Base-by-base conservation (phyloP, 1,140 invertebrate genomes). In the Sinella curviseta region DNA sequence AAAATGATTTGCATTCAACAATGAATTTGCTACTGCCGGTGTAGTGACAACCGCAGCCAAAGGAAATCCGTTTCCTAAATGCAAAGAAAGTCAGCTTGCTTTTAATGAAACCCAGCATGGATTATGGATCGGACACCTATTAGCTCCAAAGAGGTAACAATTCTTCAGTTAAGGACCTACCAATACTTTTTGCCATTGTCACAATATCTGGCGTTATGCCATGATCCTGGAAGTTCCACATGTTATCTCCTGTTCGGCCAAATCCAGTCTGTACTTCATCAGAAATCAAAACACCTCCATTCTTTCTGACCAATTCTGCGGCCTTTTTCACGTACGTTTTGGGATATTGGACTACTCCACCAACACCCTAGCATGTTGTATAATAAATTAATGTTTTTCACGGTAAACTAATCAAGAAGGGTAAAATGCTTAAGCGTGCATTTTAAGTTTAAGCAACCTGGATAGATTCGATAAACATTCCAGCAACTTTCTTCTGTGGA, bases 151-250 rank as follows among this genome's bases (percentile, higher is more conserved):
- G n/a, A n/a, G n/a, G n/a, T n/a, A n/a, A n/a, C n/a, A n/a, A n/a
- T n/a, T n/a, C n/a, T n/a, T n/a, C n/a, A 1, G 14, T 33, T 60
- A 4, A 67, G 67, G 24, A 60, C 1, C 1, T 77, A 0, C 93
- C 94, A 65, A 95, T 94, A n/a, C 92, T 92, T 86, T 95, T 96
- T 0, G 94, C 94, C 91, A 95, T 91, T 0, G 94, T 94, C 0
- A 95, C 94, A 84, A 99, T 98, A 87, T 99, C 97, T 0, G 97
- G 97, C 24, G 89, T 84, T 24, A 98, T 91, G 28, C 89, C 93
- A 86, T 99, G 96, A 0, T 86, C 88, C 86, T 98, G 89, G 87
- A 99, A 99, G 0, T 96, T 96, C 97, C 97, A 99, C 87, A 94
- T 99, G 84, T 95, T 90, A 67, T 94, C 93, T 0, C 97, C 97